Percentiles rank a stretch among this genome's conserved stretches.
Evolutionary conservation across 2,888 invertebrate genomes (phyloP).

Genomic region (Agrotis segetum): DNA sequence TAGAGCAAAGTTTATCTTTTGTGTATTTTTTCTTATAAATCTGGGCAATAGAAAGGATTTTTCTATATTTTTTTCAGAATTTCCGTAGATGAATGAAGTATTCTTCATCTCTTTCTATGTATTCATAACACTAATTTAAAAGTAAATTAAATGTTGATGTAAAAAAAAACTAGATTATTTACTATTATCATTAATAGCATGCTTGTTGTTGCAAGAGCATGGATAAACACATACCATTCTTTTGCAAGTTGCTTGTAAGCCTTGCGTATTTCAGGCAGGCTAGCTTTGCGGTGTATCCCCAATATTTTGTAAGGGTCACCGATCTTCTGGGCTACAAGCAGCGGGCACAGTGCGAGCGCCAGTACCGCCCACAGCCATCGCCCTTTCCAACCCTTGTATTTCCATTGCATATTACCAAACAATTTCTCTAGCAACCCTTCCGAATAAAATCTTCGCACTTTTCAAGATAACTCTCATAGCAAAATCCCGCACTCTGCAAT

Average conservation of each 20-base stretch:
- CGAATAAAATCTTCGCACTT: slow-evolving; percentile 71
- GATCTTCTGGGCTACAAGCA: slow-evolving; percentile 85
- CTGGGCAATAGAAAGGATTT: background rate
- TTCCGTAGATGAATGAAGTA: background rate
- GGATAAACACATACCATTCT: slow-evolving; percentile 93
- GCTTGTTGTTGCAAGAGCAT: background rate
- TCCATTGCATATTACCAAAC: slow-evolving; percentile 88
- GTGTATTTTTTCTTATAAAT: background rate
- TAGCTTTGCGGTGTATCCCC: slow-evolving; percentile 94
- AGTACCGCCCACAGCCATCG: slow-evolving; percentile 81
- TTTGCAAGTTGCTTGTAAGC: slow-evolving; percentile 97
- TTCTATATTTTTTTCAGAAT: background rate
- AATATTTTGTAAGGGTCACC: slow-evolving; percentile 96
- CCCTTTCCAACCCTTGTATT: slow-evolving; percentile 81
- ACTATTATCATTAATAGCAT: slow-evolving; percentile 1
- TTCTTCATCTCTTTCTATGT: background rate
- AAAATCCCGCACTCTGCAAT: slow-evolving; percentile 64
- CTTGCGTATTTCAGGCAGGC: slow-evolving; percentile 95
- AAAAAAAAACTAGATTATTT: background rate
- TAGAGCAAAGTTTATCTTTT: background rate
- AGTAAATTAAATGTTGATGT: slow-evolving; percentile 14
- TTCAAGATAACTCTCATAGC: slow-evolving; percentile 76
- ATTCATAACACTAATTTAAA: slow-evolving; percentile 5
- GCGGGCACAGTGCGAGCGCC: slow-evolving; percentile 72
- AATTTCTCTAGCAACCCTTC: slow-evolving; percentile 67